Evolutionary conservation across 2,113 vertebrate genomes (phyloP), one percentile per base, ranked within the genome.

Genomic region (Chaetorhynchus papuensis): DNA sequence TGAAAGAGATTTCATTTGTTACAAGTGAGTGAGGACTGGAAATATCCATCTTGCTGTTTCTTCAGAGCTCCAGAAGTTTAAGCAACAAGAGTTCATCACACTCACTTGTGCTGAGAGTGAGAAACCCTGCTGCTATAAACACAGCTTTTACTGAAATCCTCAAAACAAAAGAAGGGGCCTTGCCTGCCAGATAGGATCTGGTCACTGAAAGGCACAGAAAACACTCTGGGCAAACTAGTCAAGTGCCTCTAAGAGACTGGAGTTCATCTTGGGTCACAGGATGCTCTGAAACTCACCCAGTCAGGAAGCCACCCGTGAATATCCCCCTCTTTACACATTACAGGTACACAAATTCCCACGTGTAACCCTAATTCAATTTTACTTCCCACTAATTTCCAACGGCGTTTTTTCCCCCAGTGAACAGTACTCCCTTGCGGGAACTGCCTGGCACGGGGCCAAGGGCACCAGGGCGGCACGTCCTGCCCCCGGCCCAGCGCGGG

Each of bases 351-450:
- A 39, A 87, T 47, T 77, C 89, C 78, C 87, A 83, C 35, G 6
- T 72, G 87, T 90, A 95, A 89, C 83, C 35, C 39, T 7, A 69
- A 53, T 37, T 89, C 91, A 84, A 81, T 78, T 94, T 96, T 64
- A 93, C 79, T 76, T 88, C 54, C 78, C 79, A 42, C n/a, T 42
- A 28, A 35, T n/a, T 90, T 93, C 74, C 76, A 80, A 61, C 50
- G 15, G 4, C 8, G 15, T 54, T 26, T 42, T 17, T 24, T 44
- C 20, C 56, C 27, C 18, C 19, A 66, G 76, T 6, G 39, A 56
- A 5, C 16, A 1, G 24, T 0, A 21, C 6, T 54, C 39, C 56
- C 41, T 30, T 1, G 44, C 1, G 10, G 54, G 28, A 64, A 6
- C 59, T 5, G 59, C 82, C 91, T 4, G 70, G 53, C 89, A 39